phyloP scores from a whole-genome alignment of 2,888 invertebrate species.

The Busseola fusca region DNA sequence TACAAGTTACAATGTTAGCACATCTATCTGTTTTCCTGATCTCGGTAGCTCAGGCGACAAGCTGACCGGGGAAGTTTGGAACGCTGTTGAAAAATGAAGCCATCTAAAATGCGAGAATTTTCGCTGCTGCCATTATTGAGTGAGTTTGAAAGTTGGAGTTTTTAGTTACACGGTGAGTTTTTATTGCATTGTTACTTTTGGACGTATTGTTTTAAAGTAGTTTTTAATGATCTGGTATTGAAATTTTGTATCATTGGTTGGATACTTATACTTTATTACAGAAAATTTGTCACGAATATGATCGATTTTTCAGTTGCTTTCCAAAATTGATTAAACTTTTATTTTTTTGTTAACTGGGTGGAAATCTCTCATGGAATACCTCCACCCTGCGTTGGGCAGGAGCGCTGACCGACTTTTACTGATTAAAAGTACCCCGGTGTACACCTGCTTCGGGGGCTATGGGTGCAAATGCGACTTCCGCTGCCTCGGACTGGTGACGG shows the following conservation, averaged over 20 bases:
- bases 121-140: conserved; percentile 38
- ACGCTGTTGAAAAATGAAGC: conserved; percentile 51
- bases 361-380: too few species aligned
- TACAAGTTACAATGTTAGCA: conserved; percentile 49
- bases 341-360: too few species aligned
- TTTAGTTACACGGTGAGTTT: conserved; percentile 23
- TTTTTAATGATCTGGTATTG: conserved; percentile 6
- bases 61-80: conserved; percentile 53
- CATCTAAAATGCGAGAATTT: conserved; percentile 42
- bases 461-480: too few species aligned
- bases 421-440: too few species aligned
- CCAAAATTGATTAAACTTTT: background rate
- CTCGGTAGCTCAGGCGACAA: conserved; percentile 39
- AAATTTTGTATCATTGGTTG: background rate
- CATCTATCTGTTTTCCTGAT: conserved; percentile 48
- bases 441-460: too few species aligned
- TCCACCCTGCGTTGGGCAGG: too few species aligned
- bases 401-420: too few species aligned
- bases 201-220: conserved; percentile 9
- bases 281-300: background rate
- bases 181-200: conserved; percentile 30
- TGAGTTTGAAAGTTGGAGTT: conserved; percentile 36
- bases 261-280: background rate
- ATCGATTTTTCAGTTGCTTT: background rate
- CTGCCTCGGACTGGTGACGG: too few species aligned